phyloP scores from a whole-genome alignment of 2,888 invertebrate species.

The Agrochola litura region DNA sequence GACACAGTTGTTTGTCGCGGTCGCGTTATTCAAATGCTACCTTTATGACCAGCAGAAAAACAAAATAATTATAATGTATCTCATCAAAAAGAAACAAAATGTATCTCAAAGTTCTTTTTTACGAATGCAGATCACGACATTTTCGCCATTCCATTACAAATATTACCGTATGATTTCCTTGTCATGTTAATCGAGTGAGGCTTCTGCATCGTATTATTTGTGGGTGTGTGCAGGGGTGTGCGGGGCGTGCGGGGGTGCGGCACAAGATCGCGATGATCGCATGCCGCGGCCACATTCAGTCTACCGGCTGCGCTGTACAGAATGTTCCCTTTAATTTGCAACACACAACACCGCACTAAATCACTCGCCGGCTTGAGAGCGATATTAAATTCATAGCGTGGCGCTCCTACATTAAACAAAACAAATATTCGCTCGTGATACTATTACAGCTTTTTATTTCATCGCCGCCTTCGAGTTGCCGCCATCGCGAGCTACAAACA shows the following conservation, averaged over 20 bases:
- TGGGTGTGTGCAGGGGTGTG: neutral
- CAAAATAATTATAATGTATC: neutral
- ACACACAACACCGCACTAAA: slow-evolving; percentile 59
- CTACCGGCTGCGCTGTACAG: slow-evolving; percentile 29
- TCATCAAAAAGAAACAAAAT: neutral
- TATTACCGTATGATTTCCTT: slow-evolving; percentile 15
- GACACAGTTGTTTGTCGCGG: no score
- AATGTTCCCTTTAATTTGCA: slow-evolving; percentile 60
- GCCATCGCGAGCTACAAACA: slow-evolving; percentile 15
- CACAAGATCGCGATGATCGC: slow-evolving; percentile 39
- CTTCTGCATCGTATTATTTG: neutral
- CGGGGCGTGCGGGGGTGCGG: no score
- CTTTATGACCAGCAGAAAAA: neutral
- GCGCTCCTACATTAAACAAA: slow-evolving; percentile 52
- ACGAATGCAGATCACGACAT: neutral
- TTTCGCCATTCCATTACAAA: neutral
- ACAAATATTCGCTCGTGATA: slow-evolving; percentile 61
- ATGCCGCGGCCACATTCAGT: slow-evolving; percentile 56
- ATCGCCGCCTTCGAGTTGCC: slow-evolving; percentile 4
- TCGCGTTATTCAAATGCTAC: neutral
- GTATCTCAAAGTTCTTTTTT: neutral
- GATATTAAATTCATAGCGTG: slow-evolving; percentile 63
- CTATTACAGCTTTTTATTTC: slow-evolving; percentile 47
- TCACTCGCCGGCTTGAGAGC: slow-evolving; percentile 54
- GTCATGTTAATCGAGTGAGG: slow-evolving; percentile 1